These are phyloP conservation scores for Blastomussa wellsi DNA, from an alignment of 92 coral and sea anemone genomes.

Conservation along the genomic window DNA sequence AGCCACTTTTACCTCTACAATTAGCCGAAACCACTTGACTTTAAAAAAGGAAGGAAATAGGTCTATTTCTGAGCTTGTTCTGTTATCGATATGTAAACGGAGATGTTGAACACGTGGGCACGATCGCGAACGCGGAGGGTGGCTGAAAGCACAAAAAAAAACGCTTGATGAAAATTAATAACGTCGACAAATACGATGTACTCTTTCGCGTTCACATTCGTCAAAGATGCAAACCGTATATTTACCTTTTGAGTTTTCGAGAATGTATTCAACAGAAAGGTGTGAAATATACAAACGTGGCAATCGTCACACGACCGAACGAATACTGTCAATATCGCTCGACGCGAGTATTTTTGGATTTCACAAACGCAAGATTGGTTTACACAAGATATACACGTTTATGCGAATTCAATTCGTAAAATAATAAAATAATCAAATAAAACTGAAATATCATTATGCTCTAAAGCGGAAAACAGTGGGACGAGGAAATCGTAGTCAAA, in stretches of 20 bases:
- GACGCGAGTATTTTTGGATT: neutral
- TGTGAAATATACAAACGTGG: slow-evolving; percentile 34
- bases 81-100: neutral
- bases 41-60: neutral
- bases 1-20: neutral
- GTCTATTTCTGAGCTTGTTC: neutral
- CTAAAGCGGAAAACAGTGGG: neutral
- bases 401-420: neutral
- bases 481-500: neutral
- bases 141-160: neutral
- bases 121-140: neutral
- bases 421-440: neutral
- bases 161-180: neutral
- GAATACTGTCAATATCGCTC: neutral
- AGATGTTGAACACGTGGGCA: neutral
- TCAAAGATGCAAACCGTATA: neutral
- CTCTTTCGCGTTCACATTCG: neutral
- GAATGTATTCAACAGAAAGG: neutral
- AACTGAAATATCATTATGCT: neutral
- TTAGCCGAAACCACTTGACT: too few relatives aligned
- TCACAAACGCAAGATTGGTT: neutral
- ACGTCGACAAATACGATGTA: neutral
- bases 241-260: neutral
- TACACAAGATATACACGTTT: neutral
- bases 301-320: neutral